Percentiles rank a stretch among this genome's conserved stretches.
Conservation (phyloP, 2,113 vertebrate species). For the Ceyx cyanopectus region DNA sequence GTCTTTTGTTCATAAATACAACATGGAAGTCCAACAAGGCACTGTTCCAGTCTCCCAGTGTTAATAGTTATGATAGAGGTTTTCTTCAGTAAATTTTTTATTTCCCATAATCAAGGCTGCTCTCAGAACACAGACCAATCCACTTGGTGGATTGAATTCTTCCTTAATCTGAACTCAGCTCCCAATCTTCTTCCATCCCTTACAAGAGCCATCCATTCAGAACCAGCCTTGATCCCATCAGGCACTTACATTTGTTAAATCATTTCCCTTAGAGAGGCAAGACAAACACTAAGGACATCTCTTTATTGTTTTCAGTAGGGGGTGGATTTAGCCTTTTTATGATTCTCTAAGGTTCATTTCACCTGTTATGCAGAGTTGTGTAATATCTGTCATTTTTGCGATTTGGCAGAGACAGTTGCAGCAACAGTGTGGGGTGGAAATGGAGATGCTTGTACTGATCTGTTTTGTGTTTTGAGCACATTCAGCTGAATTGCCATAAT, state of each 20-base stretch:
- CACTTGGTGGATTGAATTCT: neutral
- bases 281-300: neutral
- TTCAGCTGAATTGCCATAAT: neutral
- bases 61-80: neutral
- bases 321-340: neutral
- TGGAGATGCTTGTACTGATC: neutral
- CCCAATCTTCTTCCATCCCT: neutral
- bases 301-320: neutral
- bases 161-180: neutral
- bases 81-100: neutral
- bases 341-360: neutral
- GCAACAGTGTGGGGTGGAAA: neutral
- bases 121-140: neutral
- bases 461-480: neutral
- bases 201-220: neutral
- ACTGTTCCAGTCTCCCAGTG: neutral
- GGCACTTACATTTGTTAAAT: neutral
- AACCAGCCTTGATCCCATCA: neutral
- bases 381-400: neutral
- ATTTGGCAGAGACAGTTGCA: neutral
- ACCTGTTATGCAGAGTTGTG: neutral
- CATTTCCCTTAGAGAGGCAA: neutral
- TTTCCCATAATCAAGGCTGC: neutral
- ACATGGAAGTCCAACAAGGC: neutral
- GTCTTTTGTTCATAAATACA: neutral